Base-by-base conservation (phyloP, 2,797 vertebrate species). In the Clarias platycephalus region DNA sequence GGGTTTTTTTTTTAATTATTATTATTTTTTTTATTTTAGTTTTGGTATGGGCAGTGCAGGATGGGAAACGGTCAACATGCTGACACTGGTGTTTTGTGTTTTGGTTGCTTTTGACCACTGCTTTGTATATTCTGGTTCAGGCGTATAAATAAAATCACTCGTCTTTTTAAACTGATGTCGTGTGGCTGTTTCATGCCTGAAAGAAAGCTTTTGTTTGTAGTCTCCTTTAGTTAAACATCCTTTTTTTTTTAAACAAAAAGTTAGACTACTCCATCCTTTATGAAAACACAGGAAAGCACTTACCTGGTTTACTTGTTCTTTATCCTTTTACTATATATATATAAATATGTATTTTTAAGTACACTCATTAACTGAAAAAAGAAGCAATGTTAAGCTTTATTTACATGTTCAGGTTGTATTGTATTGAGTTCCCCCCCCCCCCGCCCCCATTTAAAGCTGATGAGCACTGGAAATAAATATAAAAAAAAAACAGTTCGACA, bases 51-150 rank as follows among this genome's bases (percentile, higher is more conserved):
- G 92, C 93, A 93, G 89, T 92, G 87, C 90, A 91, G 92, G 92
- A 94, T 93, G 92, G 89, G 91, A 92, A 94, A 93, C 91, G 80
- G 88, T 89, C 86, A 87, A 86, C 85, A 85, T 87, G 81, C 72
- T 81, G 83, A 86, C 85, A 86, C 89, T 90, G 89, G 82, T 88
- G 89, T 90, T 89, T 92, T 94, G 92, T 93, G 93, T 93, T 94
- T 93, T 87, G 93, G 92, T 95, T 95, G 94, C 94, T 94, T 92
- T 92, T 94, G 93, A 95, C 94, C 95, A 95, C 94, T 95, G 95
- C 95, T 96, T 96, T 96, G 96, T 96, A 96, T 96, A 96, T 96
- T 96, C 95, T 96, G 95, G 95, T 94, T 93, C 88, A 92, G 90
- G 91, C 91, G 90, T 92, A 92, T 93, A 92, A 93, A 95, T 95